These are phyloP conservation scores for Luffia ferchaultella DNA, from an alignment of 2,888 invertebrate genomes.

Conservation along the genomic window DNA sequence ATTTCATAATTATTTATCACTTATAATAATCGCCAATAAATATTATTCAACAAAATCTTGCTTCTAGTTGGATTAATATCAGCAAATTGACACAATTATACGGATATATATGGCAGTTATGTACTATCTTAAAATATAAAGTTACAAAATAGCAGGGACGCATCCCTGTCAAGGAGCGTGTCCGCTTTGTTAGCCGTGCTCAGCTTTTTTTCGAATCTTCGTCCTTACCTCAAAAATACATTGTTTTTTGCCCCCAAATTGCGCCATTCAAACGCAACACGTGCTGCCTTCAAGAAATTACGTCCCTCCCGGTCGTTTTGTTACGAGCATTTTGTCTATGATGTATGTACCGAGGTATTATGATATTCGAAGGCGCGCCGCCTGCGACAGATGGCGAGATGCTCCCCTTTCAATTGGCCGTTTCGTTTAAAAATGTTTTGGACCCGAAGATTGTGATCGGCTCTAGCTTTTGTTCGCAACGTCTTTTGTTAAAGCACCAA, in stretches of 20 bases:
- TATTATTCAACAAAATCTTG: no score
- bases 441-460: conserved; percentile 30
- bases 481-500: conserved; percentile 35
- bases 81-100: no score
- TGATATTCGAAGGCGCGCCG: conserved; percentile 26
- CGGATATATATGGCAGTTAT: no score
- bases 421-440: conserved; percentile 21
- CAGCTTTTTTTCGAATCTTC: no score
- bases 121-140: no score
- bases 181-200: no score
- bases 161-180: no score
- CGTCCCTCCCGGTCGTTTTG: conserved; percentile 13
- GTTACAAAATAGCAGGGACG: no score
- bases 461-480: conserved; percentile 49
- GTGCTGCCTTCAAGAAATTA: conserved; percentile 50
- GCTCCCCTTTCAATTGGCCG: conserved; percentile 56
- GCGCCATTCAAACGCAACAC: conserved; percentile 41
- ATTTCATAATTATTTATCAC: no score
- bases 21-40: no score
- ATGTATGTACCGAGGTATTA: conserved; percentile 9
- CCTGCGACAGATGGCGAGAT: conserved; percentile 49
- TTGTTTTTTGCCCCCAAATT: conserved; percentile 38
- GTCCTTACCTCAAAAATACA: no score
- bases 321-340: conserved; percentile 3
- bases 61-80: no score